Percentiles rank a stretch among this genome's conserved stretches.
phyloP scores from a whole-genome alignment of 2,797 vertebrate genomes.

The Vireo griseus region DNA sequence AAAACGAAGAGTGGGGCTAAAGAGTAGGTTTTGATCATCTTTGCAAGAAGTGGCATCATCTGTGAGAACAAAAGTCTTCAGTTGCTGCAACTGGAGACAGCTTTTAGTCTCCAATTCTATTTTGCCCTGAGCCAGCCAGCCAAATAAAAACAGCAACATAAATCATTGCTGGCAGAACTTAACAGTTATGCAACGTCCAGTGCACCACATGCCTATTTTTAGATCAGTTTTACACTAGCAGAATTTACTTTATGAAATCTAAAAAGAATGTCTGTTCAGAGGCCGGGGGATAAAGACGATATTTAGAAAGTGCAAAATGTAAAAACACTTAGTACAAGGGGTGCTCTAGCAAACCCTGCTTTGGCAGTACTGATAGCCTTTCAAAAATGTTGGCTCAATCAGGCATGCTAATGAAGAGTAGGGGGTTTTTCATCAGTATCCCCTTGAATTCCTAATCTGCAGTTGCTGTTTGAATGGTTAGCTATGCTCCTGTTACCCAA shows the following conservation, averaged over 20 bases:
- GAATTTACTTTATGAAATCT: conserved; percentile 43
- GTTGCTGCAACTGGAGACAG: conserved; percentile 1
- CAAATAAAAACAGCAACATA: conserved; percentile 46
- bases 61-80: conserved; percentile 15
- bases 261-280: conserved; percentile 47
- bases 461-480: neutral
- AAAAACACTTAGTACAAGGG: neutral
- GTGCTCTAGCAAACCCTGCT: neutral
- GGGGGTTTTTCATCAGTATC: neutral
- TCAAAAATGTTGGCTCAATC: neutral
- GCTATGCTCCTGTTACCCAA: neutral
- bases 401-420: neutral
- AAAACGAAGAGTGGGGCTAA: neutral
- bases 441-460: neutral
- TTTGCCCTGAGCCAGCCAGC: conserved; percentile 28
- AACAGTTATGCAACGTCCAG: conserved; percentile 40
- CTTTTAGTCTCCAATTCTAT: conserved; percentile 41
- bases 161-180: conserved; percentile 60
- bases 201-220: conserved; percentile 41
- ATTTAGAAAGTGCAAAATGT: neutral
- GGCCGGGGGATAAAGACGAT: neutral
- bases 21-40: neutral
- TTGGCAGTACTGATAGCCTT: neutral
- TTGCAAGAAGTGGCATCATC: conserved; percentile 14
- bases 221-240: conserved; percentile 26